Base-by-base conservation (phyloP, 2,888 invertebrate genomes). In the Syrista parreyssii region DNA sequence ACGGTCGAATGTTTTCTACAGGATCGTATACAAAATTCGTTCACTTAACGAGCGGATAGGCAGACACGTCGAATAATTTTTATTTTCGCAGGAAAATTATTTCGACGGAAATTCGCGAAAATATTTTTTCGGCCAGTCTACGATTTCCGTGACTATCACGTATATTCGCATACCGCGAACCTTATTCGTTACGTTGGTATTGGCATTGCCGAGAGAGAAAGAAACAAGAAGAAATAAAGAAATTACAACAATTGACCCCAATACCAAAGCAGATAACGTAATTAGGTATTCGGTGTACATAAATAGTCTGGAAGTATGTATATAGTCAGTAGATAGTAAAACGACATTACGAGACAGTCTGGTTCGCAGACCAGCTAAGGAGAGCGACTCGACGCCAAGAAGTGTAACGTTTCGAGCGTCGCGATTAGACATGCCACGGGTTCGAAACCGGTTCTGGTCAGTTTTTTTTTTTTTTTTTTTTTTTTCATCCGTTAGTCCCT, bases 371-470 rank as follows among this genome's bases (percentile, higher is more conserved):
- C 55, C 23, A 23, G 23, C 55, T 55, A 23, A 23, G 2, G 55
- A 55, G 23, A 55, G 9, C 55, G 55, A 55, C 55, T 55, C 55
- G 55, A 55, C 23, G 55, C 55, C 55, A 55, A 55, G 77, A 84
- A 83, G 84, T 84, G 86, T 86, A 85, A 88, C 85, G 85, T 84
- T 89, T 85, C 82, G 85, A 87, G 86, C 85, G 87, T 84, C 85
- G 85, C 84, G 88, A 88, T 89, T 89, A 89, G 88, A 87, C 86
- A 86, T 86, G 85, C 86, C 86, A 85, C 80, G 81, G 82, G 77
- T 82, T 83, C 83, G 79, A 81, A 88, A 88, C 88, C 88, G 86
- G 88, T 87, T 87, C 82, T 78, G 33, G n/a, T 34, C 73, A 36
- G 71, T 80, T 76, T 68, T 77, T 68, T 71, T 76, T 68, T 68